Evolutionary conservation across 2,113 vertebrate species (phyloP).

Genomic region (Melozone crissalis): DNA sequence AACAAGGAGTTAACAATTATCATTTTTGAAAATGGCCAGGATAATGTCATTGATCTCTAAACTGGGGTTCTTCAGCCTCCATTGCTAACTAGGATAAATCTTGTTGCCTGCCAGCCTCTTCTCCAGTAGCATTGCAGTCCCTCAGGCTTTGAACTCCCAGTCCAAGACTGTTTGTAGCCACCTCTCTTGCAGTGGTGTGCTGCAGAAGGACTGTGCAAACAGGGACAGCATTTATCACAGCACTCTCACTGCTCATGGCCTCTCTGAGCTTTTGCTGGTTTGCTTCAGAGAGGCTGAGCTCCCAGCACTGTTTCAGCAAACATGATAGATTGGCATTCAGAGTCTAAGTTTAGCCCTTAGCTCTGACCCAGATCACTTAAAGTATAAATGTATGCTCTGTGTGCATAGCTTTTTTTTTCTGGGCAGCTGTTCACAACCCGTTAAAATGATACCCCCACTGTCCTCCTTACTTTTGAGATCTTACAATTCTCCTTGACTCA

Average conservation of each 20-base stretch:
- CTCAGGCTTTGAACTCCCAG: neutral
- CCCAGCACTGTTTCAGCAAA: neutral
- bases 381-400: slow-evolving; percentile 44
- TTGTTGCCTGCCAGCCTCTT: neutral
- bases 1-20: neutral
- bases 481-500: neutral
- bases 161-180: neutral
- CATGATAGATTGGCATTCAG: slow-evolving; percentile 34
- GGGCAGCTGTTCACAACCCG: slow-evolving; percentile 4
- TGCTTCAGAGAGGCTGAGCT: neutral
- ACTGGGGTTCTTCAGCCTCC: neutral
- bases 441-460: neutral
- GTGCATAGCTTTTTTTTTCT: neutral
- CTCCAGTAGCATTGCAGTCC: neutral
- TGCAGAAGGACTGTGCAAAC: neutral
- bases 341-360: slow-evolving; percentile 46
- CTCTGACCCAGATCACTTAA: slow-evolving; percentile 43
- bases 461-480: neutral
- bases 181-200: neutral
- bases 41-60: neutral
- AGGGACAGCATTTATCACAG: neutral
- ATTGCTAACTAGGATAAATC: neutral
- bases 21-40: neutral
- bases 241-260: neutral
- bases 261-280: neutral